Base-by-base conservation (phyloP, 2,113 vertebrate species). In the Anser brachyrhynchus region DNA sequence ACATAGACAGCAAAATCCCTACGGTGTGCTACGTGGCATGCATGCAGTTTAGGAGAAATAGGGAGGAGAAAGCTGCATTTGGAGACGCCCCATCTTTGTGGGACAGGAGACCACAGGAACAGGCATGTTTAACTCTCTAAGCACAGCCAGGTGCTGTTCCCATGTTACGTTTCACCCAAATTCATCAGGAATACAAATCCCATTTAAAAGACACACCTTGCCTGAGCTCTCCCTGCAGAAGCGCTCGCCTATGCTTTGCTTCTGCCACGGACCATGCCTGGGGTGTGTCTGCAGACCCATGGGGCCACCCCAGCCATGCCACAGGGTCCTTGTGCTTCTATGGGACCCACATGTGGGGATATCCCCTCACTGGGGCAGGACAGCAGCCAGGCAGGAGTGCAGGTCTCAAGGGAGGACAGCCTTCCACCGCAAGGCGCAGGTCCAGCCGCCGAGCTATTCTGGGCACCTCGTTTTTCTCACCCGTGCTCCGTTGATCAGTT, bases 281-380 rank as follows among this genome's bases (percentile, higher is more conserved):
- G 35, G 29, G 35, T 3, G 3, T n/a, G 44, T 44, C 69, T 81
- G 19, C 70, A 94, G 31, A 43, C 9, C 18, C 13, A 11, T 3
- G 21, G 33, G 57, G 5, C 29, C 37, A 70, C n/a, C 58, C 20
- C 0, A 0, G 33, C 21, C 1, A 0, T 19, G 12, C 7, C 11
- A 11, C 8, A 8, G 49, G 5, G 4, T 51, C 5, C 6, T 37
- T 10, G 41, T 0, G 0, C 8, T 82, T 88, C 65, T 58, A 11
- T 37, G 72, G 28, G n/a, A 75, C 25, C 33, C n/a, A 33, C 17
- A 80, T 3, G 0, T 8, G 25, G 13, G 49, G 10, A 91, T 28
- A 92, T 13, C 19, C 39, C 67, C 33, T 59, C 25, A 5, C 1
- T 8, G 66, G 43, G 43, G 25, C 49, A 26, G 46, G 1, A 1